These are phyloP conservation scores for Eubasilissa splendida DNA, from an alignment of 2,888 invertebrate genomes.

Conservation along the genomic window DNA sequence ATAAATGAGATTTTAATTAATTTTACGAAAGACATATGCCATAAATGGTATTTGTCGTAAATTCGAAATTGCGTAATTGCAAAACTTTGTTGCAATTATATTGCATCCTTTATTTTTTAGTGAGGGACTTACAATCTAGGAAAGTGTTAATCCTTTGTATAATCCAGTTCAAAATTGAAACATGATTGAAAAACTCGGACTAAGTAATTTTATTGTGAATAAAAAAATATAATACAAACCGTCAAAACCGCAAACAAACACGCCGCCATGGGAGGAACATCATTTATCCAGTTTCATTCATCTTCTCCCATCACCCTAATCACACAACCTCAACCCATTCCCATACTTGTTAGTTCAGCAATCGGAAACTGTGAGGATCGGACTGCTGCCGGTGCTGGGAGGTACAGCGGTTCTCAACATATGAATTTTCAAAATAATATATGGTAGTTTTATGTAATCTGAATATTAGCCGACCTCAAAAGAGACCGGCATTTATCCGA, in stretches of 20 bases:
- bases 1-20: no score
- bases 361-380: conserved; percentile 46
- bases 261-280: conserved; percentile 34
- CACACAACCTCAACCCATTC: conserved; percentile 55
- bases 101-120: neutral
- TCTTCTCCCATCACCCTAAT: conserved; percentile 50
- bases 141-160: no score
- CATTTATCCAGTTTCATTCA: conserved; percentile 52
- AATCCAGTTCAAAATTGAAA: neutral
- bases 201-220: conserved; percentile 26
- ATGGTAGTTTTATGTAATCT: neutral
- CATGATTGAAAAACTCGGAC: conserved; percentile 1
- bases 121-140: neutral
- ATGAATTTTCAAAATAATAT: neutral
- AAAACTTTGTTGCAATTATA: neutral
- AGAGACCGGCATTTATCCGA: no score
- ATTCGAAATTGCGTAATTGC: no score
- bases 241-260: conserved; percentile 54
- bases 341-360: conserved; percentile 52
- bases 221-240: conserved; percentile 47
- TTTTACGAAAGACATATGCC: no score
- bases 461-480: no score
- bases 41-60: no score
- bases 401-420: conserved; percentile 13
- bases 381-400: conserved; percentile 8